Conservation (phyloP, 64 coral and sea anemone species). For the Montipora capricornis region DNA sequence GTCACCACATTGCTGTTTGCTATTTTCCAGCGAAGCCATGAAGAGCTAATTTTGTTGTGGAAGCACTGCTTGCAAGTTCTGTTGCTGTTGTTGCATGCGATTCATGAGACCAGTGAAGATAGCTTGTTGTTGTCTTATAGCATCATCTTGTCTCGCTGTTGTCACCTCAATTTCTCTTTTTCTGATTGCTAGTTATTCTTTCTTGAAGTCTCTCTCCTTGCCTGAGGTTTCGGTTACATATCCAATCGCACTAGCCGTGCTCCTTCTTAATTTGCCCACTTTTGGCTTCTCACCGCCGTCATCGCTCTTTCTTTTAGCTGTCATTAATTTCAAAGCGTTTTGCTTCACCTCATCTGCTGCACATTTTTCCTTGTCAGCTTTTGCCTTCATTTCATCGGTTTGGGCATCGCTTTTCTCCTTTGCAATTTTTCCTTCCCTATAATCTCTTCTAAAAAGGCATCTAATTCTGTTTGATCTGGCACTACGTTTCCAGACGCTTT, state of each 20-base stretch:
- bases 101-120: constrained; percentile 20
- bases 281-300: neutral
- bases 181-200: neutral
- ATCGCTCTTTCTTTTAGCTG: neutral
- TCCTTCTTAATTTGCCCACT: neutral
- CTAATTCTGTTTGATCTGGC: constrained; percentile 30
- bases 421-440: neutral
- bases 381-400: neutral
- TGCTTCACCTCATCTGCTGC: neutral
- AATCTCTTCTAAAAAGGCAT: constrained; percentile 36
- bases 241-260: neutral
- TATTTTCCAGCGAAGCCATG: neutral
- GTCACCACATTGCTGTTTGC: neutral
- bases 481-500: neutral
- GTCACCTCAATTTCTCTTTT: neutral
- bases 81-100: constrained; percentile 7
- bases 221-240: neutral
- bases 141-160: neutral
- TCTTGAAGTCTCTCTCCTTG: neutral
- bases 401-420: constrained; percentile 1
- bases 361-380: constrained; percentile 3
- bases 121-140: neutral
- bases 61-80: constrained; percentile 8
- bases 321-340: neutral
- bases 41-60: neutral